Conservation (phyloP, 2,888 invertebrate species). For the Drosophila cognata region DNA sequence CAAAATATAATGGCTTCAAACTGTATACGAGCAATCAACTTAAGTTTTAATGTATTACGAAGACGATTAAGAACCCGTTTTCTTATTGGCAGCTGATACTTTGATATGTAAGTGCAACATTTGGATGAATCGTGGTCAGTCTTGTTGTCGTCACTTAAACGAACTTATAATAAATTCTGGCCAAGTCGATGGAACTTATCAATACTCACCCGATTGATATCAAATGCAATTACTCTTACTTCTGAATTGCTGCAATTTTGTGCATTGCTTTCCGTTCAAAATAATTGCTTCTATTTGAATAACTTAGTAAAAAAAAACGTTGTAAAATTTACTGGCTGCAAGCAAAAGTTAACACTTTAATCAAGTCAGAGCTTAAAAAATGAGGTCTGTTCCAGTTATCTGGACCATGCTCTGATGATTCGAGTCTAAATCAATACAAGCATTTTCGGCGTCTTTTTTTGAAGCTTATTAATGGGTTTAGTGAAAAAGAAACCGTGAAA, state of each 20-base stretch:
- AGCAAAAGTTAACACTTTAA: not conserved
- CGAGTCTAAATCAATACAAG: not conserved
- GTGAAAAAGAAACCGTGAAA: too few relatives aligned
- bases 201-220: not conserved
- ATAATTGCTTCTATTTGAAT: not conserved
- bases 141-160: not conserved
- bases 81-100: not conserved
- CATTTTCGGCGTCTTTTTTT: not conserved
- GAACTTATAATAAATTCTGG: not conserved
- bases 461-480: not conserved
- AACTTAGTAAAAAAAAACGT: not conserved
- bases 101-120: not conserved
- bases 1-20: not conserved
- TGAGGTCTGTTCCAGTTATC: not conserved
- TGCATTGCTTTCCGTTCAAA: not conserved
- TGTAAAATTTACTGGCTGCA: not conserved
- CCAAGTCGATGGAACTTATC: not conserved
- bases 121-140: not conserved
- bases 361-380: not conserved
- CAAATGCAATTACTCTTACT: not conserved
- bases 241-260: not conserved
- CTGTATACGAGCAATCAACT: not conserved
- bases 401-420: not conserved
- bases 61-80: not conserved
- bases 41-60: not conserved